Evolutionary conservation across 2,888 invertebrate species (phyloP).

Genomic region (Trisateles emortualis): DNA sequence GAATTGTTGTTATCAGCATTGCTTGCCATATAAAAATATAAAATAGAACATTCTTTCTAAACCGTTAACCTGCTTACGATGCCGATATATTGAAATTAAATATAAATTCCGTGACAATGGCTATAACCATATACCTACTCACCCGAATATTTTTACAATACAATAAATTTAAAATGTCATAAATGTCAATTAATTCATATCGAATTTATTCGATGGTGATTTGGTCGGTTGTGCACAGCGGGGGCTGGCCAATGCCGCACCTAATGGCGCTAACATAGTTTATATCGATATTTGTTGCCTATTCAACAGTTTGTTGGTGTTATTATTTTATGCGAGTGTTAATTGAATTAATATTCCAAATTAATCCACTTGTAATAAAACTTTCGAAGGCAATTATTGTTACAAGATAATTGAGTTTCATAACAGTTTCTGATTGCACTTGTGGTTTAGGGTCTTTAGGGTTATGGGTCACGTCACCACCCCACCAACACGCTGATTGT

Average conservation of each 20-base stretch:
- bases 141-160: conserved; percentile 25
- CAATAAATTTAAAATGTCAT: conserved; percentile 29
- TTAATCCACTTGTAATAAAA: conserved; percentile 38
- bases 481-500: too few species aligned
- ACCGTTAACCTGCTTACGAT: too few species aligned
- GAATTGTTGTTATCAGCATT: too few species aligned
- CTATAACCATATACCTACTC: conserved; percentile 14
- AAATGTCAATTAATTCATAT: conserved; percentile 44
- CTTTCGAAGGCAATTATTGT: conserved; percentile 36
- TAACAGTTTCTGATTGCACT: too few species aligned
- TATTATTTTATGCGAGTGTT: conserved; percentile 49
- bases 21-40: too few species aligned
- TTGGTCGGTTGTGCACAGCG: conserved; percentile 40
- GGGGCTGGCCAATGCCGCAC: conserved; percentile 36
- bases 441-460: too few species aligned
- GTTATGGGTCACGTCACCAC: too few species aligned
- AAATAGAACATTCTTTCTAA: too few species aligned
- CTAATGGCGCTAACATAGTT: conserved; percentile 53
- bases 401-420: conserved; percentile 4
- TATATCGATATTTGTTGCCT: conserved; percentile 36
- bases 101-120: conserved; percentile 28
- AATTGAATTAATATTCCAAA: conserved; percentile 51
- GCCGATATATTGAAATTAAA: conserved; percentile 5
- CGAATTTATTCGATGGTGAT: conserved; percentile 36
- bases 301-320: conserved; percentile 43